Evolutionary conservation across 2,888 invertebrate genomes (phyloP).

Genomic region (Axea sp.): DNA sequence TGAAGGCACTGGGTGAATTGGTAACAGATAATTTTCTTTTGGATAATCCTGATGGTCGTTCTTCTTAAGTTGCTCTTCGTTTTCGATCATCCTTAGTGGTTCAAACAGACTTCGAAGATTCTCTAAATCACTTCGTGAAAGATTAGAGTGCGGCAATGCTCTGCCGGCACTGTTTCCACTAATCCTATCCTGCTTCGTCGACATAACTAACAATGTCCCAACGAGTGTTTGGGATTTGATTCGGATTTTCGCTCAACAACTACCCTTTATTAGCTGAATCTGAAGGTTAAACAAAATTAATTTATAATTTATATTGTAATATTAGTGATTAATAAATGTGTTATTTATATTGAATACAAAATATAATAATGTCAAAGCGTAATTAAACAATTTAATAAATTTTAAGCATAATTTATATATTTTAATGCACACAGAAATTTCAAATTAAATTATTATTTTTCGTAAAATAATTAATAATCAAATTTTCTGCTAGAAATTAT

Average conservation of each 20-base stretch:
- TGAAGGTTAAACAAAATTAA: conserved; percentile 23
- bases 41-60: conserved; percentile 50
- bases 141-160: conserved; percentile 56
- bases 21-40: conserved; percentile 36
- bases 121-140: conserved; percentile 56
- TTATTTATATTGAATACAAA: too few relatives aligned
- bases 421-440: too few relatives aligned
- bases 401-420: too few relatives aligned
- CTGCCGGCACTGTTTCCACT: conserved; percentile 35
- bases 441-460: too few relatives aligned
- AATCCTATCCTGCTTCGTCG: conserved; percentile 50
- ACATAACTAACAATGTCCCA: conserved; percentile 39
- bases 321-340: too few relatives aligned
- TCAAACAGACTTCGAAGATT: conserved; percentile 54
- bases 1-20: conserved; percentile 37
- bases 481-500: too few relatives aligned
- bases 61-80: conserved; percentile 36
- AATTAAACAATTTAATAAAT: too few relatives aligned
- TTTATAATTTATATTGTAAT: too few relatives aligned
- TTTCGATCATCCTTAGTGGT: conserved; percentile 42
- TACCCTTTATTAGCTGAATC: conserved; percentile 23
- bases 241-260: conserved; percentile 14
- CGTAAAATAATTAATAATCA: too few relatives aligned
- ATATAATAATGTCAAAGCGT: too few relatives aligned
- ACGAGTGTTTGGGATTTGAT: conserved; percentile 30